phyloP scores from a whole-genome alignment of 2,113 vertebrate species.

The Sinocyclocheilus anshuiensis region DNA sequence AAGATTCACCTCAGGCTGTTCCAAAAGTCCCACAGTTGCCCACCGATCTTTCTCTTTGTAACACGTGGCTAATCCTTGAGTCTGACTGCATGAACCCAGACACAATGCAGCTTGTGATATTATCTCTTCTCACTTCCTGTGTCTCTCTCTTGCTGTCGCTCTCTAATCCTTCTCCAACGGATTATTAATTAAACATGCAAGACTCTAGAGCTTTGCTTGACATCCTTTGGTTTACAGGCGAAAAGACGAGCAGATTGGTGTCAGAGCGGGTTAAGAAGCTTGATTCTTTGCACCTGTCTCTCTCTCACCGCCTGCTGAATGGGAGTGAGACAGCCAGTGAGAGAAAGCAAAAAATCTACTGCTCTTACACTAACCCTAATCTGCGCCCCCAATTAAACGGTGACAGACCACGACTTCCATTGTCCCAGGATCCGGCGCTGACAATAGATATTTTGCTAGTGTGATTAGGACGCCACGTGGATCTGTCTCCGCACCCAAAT shows the following conservation, averaged over 20 bases:
- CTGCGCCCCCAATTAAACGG: constrained; percentile 53
- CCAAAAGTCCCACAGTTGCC: background rate
- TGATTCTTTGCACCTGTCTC: constrained; percentile 24
- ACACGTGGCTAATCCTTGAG: background rate
- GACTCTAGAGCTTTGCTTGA: constrained; percentile 49
- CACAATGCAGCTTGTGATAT: constrained; percentile 3
- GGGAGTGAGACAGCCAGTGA: constrained; percentile 3
- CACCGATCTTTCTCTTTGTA: background rate
- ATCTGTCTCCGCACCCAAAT: constrained; percentile 9
- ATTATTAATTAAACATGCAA: constrained; percentile 69
- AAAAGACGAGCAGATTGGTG: constrained; percentile 4
- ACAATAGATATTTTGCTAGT: constrained; percentile 38
- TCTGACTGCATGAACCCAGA: constrained; percentile 21
- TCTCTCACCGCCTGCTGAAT: background rate
- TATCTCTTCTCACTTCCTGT: constrained; percentile 32
- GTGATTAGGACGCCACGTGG: constrained; percentile 19
- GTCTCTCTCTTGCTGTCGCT: constrained; percentile 25
- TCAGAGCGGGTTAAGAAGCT: constrained; percentile 22
- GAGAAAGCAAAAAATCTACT: background rate
- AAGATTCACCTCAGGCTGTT: background rate
- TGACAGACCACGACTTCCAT: constrained; percentile 43
- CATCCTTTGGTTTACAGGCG: constrained; percentile 9
- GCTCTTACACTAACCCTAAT: constrained; percentile 59
- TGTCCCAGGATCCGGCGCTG: constrained; percentile 29
- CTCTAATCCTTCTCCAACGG: constrained; percentile 61